Evolutionary conservation across 1,140 invertebrate species (phyloP).

Genomic region (Aphis gossypii): DNA sequence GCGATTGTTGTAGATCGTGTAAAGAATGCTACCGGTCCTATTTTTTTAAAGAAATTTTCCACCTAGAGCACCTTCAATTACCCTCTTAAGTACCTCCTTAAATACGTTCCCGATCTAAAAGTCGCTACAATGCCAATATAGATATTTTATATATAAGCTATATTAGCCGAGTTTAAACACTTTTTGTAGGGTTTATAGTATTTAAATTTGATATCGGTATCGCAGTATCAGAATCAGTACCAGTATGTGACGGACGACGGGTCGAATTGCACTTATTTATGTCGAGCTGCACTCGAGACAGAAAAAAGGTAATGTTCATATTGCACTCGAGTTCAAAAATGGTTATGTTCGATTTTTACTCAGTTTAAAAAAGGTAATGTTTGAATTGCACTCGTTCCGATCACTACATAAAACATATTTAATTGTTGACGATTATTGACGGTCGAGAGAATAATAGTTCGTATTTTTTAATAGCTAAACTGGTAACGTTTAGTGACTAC

Average conservation of each 20-base stretch:
- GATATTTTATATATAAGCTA: too few species aligned
- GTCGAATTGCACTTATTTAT: background rate
- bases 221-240: background rate
- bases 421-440: background rate
- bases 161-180: too few species aligned
- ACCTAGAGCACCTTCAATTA: too few species aligned
- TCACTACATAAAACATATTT: background rate
- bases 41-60: too few species aligned
- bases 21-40: too few species aligned
- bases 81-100: too few species aligned
- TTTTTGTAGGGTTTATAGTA: too few species aligned
- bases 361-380: background rate
- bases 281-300: background rate
- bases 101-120: too few species aligned
- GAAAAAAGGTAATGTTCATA: background rate
- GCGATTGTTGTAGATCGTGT: too few species aligned
- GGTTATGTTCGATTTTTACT: too few species aligned
- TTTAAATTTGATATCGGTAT: background rate
- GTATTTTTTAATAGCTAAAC: background rate
- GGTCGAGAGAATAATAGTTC: background rate
- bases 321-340: too few species aligned
- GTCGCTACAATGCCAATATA: too few species aligned
- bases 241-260: background rate
- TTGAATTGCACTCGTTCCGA: background rate
- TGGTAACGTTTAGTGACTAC: background rate